phyloP scores from a whole-genome alignment of 2,888 invertebrate species.

The Fragum whitleyi region DNA sequence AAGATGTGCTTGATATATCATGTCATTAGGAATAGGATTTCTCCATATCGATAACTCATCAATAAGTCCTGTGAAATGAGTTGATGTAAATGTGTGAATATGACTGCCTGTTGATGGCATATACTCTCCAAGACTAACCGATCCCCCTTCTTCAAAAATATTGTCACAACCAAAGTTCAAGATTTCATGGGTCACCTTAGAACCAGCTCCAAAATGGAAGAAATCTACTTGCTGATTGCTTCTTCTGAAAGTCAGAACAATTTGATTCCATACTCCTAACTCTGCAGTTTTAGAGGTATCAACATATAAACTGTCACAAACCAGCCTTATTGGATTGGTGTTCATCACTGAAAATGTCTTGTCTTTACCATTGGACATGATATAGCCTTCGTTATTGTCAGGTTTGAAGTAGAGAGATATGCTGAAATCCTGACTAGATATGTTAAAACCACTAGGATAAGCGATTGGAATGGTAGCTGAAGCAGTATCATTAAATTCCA shows the following conservation, averaged over 20 bases:
- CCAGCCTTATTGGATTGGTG: constrained; percentile 62
- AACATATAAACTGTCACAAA: constrained; percentile 43
- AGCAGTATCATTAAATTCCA: constrained; percentile 72
- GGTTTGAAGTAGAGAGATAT: constrained; percentile 74
- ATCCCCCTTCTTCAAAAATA: constrained; percentile 66
- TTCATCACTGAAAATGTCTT: constrained; percentile 70
- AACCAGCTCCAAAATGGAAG: constrained; percentile 66
- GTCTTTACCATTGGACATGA: constrained; percentile 69
- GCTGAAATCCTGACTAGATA: constrained; percentile 62
- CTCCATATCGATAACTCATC: constrained; percentile 75
- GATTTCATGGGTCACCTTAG: constrained; percentile 63
- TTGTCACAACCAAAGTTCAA: constrained; percentile 56
- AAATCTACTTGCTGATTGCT: constrained; percentile 49
- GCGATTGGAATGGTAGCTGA: constrained; percentile 53
- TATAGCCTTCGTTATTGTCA: constrained; percentile 60
- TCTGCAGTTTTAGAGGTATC: constrained; percentile 32
- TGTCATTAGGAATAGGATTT: constrained; percentile 61
- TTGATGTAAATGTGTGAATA: constrained; percentile 45
- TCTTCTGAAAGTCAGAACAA: constrained; percentile 68
- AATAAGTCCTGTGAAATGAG: constrained; percentile 67
- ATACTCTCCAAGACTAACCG: constrained; percentile 71
- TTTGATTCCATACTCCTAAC: constrained; percentile 72
- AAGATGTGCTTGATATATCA: constrained; percentile 72
- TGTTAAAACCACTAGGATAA: constrained; percentile 41
- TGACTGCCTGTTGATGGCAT: constrained; percentile 62